These are phyloP conservation scores for Oncorhynchus mykiss DNA, from an alignment of 2,113 vertebrate genomes.

Conservation along the genomic window DNA sequence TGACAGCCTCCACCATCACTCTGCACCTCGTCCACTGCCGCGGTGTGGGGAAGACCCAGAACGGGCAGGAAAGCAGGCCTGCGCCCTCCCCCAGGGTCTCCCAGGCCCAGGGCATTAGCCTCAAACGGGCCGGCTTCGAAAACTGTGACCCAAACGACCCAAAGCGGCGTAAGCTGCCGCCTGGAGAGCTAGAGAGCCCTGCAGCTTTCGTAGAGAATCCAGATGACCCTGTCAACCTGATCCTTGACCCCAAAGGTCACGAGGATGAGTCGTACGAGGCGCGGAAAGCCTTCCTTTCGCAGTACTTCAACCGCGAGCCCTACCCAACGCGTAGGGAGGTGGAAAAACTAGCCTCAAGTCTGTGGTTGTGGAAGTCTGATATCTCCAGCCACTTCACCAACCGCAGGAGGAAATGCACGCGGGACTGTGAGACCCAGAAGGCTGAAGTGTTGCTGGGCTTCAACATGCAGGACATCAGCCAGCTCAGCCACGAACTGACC, in stretches of 20 bases:
- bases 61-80: conserved; percentile 87
- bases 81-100: conserved; percentile 77
- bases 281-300: conserved; percentile 91
- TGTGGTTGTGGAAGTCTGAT: conserved; percentile 97
- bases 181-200: conserved; percentile 58
- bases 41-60: conserved; percentile 93
- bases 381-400: conserved; percentile 91
- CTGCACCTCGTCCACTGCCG: conserved; percentile 96
- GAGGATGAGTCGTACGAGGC: conserved; percentile 93
- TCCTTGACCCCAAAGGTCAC: conserved; percentile 92
- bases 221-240: conserved; percentile 87
- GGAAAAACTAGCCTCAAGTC: conserved; percentile 89
- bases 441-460: conserved; percentile 88
- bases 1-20: conserved; percentile 97
- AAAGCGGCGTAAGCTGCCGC: conserved; percentile 84
- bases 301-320: conserved; percentile 90
- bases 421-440: conserved; percentile 85
- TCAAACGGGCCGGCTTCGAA: conserved; percentile 83
- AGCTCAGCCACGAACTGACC: conserved; percentile 85
- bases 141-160: conserved; percentile 79
- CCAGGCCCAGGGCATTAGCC: conserved; percentile 75
- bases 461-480: conserved; percentile 89
- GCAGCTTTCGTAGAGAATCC: conserved; percentile 82
- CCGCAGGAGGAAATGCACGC: conserved; percentile 86
- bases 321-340: conserved; percentile 90